phyloP scores from a whole-genome alignment of 2,888 invertebrate genomes.

The Rhamphomyia laevipes region DNA sequence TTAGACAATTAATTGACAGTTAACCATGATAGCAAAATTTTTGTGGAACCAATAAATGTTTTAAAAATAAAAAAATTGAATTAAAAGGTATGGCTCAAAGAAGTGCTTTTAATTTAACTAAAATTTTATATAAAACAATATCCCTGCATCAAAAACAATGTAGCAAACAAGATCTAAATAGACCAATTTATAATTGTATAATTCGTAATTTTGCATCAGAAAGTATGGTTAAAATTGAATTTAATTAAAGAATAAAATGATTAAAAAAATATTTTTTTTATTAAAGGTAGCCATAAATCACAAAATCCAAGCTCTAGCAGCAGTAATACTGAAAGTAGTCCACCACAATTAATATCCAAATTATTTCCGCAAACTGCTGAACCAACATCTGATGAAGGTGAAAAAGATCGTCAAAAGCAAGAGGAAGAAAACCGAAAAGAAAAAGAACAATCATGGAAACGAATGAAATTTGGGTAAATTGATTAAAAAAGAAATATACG shows the following conservation, averaged over 20 bases:
- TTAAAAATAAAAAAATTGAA: not conserved
- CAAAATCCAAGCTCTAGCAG: not conserved
- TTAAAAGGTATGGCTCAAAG: slow-evolving; percentile 13
- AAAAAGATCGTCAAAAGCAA: slow-evolving; percentile 43
- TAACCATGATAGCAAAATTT: no score
- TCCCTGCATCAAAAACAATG: not conserved
- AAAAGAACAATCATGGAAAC: slow-evolving; percentile 57
- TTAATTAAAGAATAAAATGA: not conserved
- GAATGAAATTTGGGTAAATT: slow-evolving; percentile 55
- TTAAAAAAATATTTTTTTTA: not conserved
- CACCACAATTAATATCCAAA: slow-evolving; percentile 40
- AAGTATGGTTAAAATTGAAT: not conserved
- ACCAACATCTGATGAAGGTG: slow-evolving; percentile 39
- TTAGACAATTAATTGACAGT: no score
- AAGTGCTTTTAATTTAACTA: slow-evolving; percentile 10
- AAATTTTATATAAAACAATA: slow-evolving; percentile 6
- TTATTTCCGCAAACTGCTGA: slow-evolving; percentile 46
- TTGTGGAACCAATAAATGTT: no score
- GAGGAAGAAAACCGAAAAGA: slow-evolving; percentile 47
- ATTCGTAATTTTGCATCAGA: not conserved
- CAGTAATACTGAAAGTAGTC: not conserved
- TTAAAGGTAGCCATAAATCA: not conserved
- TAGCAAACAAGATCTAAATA: no score
- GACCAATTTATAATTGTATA: no score
- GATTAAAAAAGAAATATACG: not conserved